Evolutionary conservation across 1,140 invertebrate genomes (phyloP).

Genomic region (Antheraea pernyi): DNA sequence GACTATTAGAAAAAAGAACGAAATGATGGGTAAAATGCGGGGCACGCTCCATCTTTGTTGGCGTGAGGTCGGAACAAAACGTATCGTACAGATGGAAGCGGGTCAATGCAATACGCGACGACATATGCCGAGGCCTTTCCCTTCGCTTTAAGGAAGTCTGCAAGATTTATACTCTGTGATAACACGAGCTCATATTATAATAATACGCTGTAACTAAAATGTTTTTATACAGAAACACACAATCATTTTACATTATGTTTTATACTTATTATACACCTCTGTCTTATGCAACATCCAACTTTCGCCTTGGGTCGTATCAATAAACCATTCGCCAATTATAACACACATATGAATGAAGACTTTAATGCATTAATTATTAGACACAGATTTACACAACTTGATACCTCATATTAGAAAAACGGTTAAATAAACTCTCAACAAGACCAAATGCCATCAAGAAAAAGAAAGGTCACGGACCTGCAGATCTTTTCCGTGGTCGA

Average conservation of each 20-base stretch:
- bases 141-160: slow-evolving; percentile 29
- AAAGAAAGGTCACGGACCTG: too few species aligned
- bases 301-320: not conserved
- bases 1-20: not conserved
- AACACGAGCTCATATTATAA: not conserved
- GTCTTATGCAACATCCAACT: too few species aligned
- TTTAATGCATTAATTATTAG: too few species aligned
- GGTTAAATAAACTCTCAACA: too few species aligned
- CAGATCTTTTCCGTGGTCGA: too few species aligned
- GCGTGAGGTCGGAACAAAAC: slow-evolving; percentile 22
- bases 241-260: too few species aligned
- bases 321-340: not conserved
- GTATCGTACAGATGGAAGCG: slow-evolving; percentile 24
- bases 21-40: slow-evolving; percentile 15
- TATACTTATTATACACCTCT: too few species aligned
- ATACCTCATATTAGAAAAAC: too few species aligned
- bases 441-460: too few species aligned
- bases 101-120: slow-evolving; percentile 42
- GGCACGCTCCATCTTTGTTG: slow-evolving; percentile 25
- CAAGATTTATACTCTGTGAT: slow-evolving; percentile 17
- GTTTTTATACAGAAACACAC: not conserved
- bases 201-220: not conserved
- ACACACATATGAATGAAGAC: not conserved
- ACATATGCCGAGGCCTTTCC: slow-evolving; percentile 26
- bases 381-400: too few species aligned